phyloP scores from a whole-genome alignment of 1,140 invertebrate species.

The Listronotus bonariensis region DNA sequence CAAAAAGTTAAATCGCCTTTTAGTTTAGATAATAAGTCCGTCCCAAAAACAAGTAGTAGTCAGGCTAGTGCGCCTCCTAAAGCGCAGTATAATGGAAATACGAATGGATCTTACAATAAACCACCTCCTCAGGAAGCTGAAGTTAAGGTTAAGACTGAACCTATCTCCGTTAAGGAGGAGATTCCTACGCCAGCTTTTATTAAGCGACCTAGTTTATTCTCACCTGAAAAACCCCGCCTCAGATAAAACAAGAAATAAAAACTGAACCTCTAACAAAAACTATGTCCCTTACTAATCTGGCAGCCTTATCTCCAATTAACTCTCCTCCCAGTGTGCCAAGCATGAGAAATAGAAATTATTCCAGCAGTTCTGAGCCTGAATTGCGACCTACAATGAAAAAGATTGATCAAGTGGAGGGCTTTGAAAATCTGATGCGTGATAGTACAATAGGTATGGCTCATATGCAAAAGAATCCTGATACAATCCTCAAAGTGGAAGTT shows the following conservation, averaged over 20 bases:
- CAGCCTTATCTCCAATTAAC: slow-evolving; percentile 46
- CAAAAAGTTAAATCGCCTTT: slow-evolving; percentile 52
- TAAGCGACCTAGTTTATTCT: slow-evolving; percentile 58
- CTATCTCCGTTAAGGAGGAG: slow-evolving; percentile 40
- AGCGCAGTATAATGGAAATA: slow-evolving; percentile 44
- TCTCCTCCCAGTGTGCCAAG: slow-evolving; percentile 41
- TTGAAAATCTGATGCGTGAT: slow-evolving; percentile 54
- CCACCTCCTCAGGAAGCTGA: slow-evolving; percentile 26
- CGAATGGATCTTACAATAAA: slow-evolving; percentile 35
- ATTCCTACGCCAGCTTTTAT: slow-evolving; percentile 42
- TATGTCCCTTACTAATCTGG: slow-evolving; percentile 14
- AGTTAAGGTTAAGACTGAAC: slow-evolving; percentile 40
- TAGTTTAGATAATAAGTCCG: slow-evolving; percentile 50
- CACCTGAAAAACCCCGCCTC: slow-evolving; percentile 58
- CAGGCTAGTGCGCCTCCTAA: slow-evolving; percentile 19
- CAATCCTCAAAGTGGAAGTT: slow-evolving; percentile 17
- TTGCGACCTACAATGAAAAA: slow-evolving; percentile 54
- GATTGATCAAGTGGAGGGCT: slow-evolving; percentile 55
- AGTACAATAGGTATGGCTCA: slow-evolving; percentile 49
- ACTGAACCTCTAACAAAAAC: slow-evolving; percentile 11
- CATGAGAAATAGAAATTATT: slow-evolving; percentile 42
- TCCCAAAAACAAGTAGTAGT: slow-evolving; percentile 43
- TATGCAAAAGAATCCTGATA: slow-evolving; percentile 43
- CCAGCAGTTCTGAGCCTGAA: slow-evolving; percentile 55
- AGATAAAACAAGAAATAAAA: slow-evolving; percentile 39